phyloP scores from a whole-genome alignment of 1,140 invertebrate species.

The Drosophila santomea region DNA sequence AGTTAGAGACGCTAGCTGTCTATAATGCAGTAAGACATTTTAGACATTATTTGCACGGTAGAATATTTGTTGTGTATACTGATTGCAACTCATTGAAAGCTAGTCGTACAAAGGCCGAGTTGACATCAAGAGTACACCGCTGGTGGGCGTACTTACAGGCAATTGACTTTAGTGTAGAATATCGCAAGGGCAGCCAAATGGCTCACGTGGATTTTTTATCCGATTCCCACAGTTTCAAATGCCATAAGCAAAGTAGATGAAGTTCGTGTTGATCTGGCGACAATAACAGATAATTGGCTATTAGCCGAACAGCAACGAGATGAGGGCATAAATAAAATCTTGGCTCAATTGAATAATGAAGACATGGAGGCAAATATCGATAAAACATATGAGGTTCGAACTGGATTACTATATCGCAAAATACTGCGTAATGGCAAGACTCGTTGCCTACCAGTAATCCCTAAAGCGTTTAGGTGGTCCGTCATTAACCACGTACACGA shows the following conservation, averaged over 20 bases:
- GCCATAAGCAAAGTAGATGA: neutral
- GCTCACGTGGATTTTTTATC: constrained; percentile 3
- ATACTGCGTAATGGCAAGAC: constrained; percentile 11
- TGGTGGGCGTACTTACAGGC: constrained; percentile 15
- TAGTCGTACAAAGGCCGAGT: neutral
- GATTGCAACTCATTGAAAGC: constrained; percentile 15
- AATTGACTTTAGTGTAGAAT: constrained; percentile 10
- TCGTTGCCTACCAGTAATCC: constrained; percentile 18
- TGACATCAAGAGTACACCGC: constrained; percentile 11
- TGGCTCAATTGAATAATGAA: too few relatives aligned
- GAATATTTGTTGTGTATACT: constrained; percentile 10
- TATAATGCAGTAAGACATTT: constrained; percentile 12
- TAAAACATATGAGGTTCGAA: too few relatives aligned
- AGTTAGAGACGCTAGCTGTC: constrained; percentile 1
- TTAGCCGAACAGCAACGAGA: constrained; percentile 5
- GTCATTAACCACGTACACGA: constrained; percentile 30
- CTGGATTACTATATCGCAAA: neutral
- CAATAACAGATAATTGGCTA: constrained; percentile 4
- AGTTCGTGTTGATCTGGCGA: neutral
- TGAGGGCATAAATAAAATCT: too few relatives aligned
- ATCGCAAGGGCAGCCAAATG: constrained; percentile 5
- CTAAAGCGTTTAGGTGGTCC: constrained; percentile 20
- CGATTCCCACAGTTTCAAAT: neutral
- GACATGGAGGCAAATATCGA: too few relatives aligned
- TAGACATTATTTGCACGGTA: constrained; percentile 9